These are phyloP conservation scores for Drosophila maculinotata DNA, from an alignment of 2,888 invertebrate genomes.

Conservation along the genomic window DNA sequence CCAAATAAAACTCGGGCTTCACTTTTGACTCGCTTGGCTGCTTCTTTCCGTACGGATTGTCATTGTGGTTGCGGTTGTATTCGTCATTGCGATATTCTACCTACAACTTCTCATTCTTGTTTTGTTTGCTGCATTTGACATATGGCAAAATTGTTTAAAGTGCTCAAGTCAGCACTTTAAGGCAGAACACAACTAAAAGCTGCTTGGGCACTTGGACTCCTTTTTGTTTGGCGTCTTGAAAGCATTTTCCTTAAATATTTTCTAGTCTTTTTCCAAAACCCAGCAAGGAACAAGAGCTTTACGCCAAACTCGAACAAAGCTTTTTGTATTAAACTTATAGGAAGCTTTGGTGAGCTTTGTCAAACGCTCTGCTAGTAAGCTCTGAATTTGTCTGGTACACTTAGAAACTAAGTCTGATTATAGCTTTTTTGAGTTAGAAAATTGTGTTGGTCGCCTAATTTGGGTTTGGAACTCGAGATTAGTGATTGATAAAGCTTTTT, in stretches of 20 bases:
- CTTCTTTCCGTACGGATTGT: background rate
- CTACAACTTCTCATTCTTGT: background rate
- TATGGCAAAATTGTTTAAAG: slow-evolving; percentile 26
- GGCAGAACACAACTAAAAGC: background rate
- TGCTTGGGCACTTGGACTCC: slow-evolving; percentile 10
- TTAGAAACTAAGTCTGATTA: too few relatives aligned
- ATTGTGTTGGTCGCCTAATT: too few relatives aligned
- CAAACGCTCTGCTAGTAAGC: background rate
- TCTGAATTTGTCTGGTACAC: too few relatives aligned
- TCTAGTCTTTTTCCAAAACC: too few relatives aligned
- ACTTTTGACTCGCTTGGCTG: slow-evolving; percentile 6
- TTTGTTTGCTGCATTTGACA: slow-evolving; percentile 30
- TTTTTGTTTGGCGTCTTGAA: slow-evolving; percentile 7
- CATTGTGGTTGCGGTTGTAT: slow-evolving; percentile 3
- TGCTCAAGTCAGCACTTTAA: slow-evolving; percentile 26
- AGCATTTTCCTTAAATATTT: too few relatives aligned
- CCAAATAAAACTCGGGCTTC: slow-evolving; percentile 17
- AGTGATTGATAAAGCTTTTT: too few relatives aligned
- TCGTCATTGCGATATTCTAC: background rate
- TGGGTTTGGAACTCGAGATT: too few relatives aligned
- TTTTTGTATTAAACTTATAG: background rate
- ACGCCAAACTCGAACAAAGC: background rate
- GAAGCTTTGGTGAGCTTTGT: background rate
- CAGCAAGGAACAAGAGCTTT: slow-evolving; percentile 2
- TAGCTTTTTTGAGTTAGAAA: too few relatives aligned